Evolutionary conservation across 2,888 invertebrate species (phyloP), one percentile per base, ranked within the genome.

Genomic region (Parasteatoda lunata): DNA sequence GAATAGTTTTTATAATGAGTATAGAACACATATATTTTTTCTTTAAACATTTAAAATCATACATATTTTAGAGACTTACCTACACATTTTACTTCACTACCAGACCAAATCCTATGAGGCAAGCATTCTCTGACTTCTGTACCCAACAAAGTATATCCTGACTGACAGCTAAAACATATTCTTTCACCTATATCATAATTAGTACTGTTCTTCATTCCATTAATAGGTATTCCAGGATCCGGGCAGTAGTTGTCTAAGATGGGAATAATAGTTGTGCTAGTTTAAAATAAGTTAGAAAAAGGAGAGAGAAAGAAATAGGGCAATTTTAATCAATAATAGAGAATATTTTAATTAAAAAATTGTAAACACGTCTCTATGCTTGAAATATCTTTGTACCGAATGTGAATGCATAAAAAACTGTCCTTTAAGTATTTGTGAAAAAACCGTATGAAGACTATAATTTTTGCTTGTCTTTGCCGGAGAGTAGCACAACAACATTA

Each of bases 201-300:
- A 9, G 59, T 78, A 47, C 85, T 82, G 15, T 77, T 86, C 69
- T 86, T 88, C 8, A n/a, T 30, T 13, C 88, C 88, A 30, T 83
- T 82, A 0, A 85, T n/a, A 15, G 88, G 88, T 2, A 59, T 83
- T 11, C 88, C 88, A 11, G 88, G 88, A 52, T 88, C 70, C 8
- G 86, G 88, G 59, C 88, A 88, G 13, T 88, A 79, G 48, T 86
- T 77, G 51, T 15, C 88, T 88, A 45, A 54, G 70, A 79, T 48
- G 51, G 30, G 30, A 30, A 30, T 30, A 59, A 59, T 6, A 13
- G 59, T 59, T 59, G 8, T 59, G 8, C 9, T 13, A 59, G 59
- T 59, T 6, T 13, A 59, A 13, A 59, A n/a, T 3, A 59, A 7
- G 30, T 30, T 2, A 30, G 30, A 30, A 30, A 30, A 30, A 30